phyloP scores from a whole-genome alignment of 2,888 invertebrate genomes.

The Metallyticus violacea region DNA sequence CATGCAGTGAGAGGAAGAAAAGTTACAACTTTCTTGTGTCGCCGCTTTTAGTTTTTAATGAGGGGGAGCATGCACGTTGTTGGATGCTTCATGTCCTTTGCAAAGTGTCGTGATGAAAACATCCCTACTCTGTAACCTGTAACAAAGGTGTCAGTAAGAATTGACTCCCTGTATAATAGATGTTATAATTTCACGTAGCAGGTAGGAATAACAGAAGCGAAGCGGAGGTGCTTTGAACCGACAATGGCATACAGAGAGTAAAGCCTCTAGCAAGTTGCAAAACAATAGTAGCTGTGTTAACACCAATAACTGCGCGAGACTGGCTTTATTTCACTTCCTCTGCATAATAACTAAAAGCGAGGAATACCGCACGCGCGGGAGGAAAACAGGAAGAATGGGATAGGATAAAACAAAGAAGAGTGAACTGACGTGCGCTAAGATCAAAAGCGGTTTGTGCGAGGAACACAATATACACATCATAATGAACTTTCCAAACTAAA shows the following conservation, averaged over 20 bases:
- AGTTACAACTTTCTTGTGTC: too few species aligned
- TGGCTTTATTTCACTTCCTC: neutral
- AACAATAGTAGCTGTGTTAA: neutral
- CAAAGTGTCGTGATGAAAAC: neutral
- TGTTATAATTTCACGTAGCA: neutral
- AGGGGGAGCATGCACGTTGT: too few species aligned
- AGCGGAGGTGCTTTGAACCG: neutral
- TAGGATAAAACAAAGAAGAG: neutral
- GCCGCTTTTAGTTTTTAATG: too few species aligned
- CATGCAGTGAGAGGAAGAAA: too few species aligned
- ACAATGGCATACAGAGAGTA: neutral
- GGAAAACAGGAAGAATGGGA: neutral
- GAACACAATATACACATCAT: neutral
- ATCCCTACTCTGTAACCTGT: too few species aligned
- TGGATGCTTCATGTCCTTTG: too few species aligned
- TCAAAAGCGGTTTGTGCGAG: neutral
- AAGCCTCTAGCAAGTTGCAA: neutral
- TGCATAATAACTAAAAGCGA: neutral
- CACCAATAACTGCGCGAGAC: neutral
- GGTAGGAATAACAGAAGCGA: neutral
- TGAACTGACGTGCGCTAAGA: neutral
- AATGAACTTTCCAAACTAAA: too few species aligned
- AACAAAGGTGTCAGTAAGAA: neutral
- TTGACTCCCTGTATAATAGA: neutral
- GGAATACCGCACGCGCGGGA: too few species aligned